Base-by-base conservation (phyloP, 1,140 invertebrate species). In the Leptonema lineaticorne region DNA sequence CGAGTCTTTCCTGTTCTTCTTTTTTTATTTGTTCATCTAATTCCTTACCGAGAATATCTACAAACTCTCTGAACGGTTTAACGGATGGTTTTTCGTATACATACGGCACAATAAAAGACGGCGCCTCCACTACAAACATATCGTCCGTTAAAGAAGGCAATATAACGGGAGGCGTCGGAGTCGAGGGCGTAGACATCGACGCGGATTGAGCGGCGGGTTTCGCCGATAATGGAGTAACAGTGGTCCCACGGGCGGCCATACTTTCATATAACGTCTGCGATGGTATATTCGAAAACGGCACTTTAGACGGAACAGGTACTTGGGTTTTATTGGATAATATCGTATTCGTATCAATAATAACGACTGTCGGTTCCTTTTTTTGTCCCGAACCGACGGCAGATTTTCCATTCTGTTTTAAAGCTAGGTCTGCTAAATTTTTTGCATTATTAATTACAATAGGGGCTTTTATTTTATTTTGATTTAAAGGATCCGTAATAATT, bases 21-120 rank as follows among this genome's bases (percentile, higher is more conserved):
- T 78, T 77, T 67, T 74, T 75, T 71, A 76, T 78, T 69, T 83
- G 78, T 63, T 88, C 84, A 48, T 84, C 83, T 50, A 89, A 84
- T 75, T 88, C 85, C 67, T 86, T 85, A 45, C 86, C 87, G 58
- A 91, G 79, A 74, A 86, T 85, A 30, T 85, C 83, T 46, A 93
- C 85, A 77, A 91, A 91, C 70, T 91, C 87, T 76, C 89, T 91
- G 50, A 95, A 83, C 46, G 88, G 87, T 75, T 90, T 89, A 6
- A 91, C 78, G 0, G 92, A 90, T 3, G 91, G 91, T 78, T 94
- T 93, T 79, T 94, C 92, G 78, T 93, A 94, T n/a, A 95, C 92
- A 78, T 94, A 95, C 41, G 93, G 93, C 71, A 95, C 91, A 75
- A 95, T 93, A 75, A 95, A 94, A 11, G 92, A 94, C 2, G 93